These are phyloP conservation scores for Ditula angustiorana DNA, from an alignment of 2,888 invertebrate genomes.

Conservation along the genomic window DNA sequence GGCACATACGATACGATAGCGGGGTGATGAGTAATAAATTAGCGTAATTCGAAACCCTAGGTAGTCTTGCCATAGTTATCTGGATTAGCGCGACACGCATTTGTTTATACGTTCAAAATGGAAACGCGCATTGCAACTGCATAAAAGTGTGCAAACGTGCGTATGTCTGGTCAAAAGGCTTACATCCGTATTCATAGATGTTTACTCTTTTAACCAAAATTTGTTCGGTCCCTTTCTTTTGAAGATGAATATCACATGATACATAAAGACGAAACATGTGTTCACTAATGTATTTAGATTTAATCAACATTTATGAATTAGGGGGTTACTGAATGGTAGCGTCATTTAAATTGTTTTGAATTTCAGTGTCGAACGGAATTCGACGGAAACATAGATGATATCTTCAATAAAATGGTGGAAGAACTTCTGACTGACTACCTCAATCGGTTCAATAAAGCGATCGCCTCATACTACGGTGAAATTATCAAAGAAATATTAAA, in stretches of 20 bases:
- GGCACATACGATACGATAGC: neutral
- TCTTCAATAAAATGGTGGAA: slow-evolving; percentile 61
- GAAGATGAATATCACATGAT: too few relatives aligned
- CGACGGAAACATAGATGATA: slow-evolving; percentile 65
- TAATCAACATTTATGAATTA: too few relatives aligned
- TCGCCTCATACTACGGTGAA: slow-evolving; percentile 47
- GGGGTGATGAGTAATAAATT: neutral
- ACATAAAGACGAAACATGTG: too few relatives aligned
- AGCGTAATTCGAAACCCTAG: neutral
- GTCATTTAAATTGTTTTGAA: neutral
- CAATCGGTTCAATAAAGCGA: slow-evolving; percentile 57
- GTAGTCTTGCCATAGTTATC: neutral
- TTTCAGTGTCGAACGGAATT: slow-evolving; percentile 62
- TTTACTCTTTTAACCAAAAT: too few relatives aligned
- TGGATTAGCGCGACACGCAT: neutral
- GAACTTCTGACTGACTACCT: slow-evolving; percentile 63
- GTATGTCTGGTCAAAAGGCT: too few relatives aligned
- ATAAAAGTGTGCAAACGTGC: too few relatives aligned
- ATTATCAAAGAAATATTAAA: slow-evolving; percentile 51
- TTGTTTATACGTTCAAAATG: neutral
- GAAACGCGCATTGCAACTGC: too few relatives aligned
- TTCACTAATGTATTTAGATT: too few relatives aligned
- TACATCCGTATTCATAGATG: too few relatives aligned
- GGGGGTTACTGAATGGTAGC: too few relatives aligned
- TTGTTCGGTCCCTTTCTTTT: too few relatives aligned